These are phyloP conservation scores for Vulpes vulpes DNA, from an alignment of 2,113 vertebrate genomes.

Conservation along the genomic window DNA sequence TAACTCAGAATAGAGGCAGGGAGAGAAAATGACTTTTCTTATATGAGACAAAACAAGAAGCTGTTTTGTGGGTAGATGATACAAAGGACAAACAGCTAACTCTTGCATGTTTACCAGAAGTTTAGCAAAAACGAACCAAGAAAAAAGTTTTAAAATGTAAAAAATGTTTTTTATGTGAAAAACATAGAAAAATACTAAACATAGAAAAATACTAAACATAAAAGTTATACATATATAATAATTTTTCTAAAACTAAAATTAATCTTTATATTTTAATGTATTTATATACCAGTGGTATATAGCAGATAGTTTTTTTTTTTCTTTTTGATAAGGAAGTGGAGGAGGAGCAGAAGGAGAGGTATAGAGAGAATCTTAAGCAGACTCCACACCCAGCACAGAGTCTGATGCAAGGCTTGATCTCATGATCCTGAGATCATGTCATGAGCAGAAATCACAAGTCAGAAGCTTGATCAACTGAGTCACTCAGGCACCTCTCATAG, in stretches of 20 bases:
- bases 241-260: conserved; percentile 34
- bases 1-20: not conserved
- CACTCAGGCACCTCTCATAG: not conserved
- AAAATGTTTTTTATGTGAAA: not conserved
- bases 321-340: not conserved
- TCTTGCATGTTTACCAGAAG: not conserved
- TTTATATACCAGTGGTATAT: not conserved
- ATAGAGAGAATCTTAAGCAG: not conserved
- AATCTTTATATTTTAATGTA: not conserved
- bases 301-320: not conserved
- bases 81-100: not conserved
- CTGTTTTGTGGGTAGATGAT: not conserved
- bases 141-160: not conserved
- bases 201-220: not conserved
- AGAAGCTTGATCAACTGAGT: not conserved
- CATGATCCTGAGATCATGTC: not conserved
- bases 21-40: not conserved
- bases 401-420: not conserved
- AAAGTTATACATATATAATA: not conserved
- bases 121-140: not conserved
- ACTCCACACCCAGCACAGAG: not conserved
- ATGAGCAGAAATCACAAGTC: not conserved
- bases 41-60: not conserved
- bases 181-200: not conserved
- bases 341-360: not conserved